Conservation (phyloP, 2,113 vertebrate species). For the Cheilinus undulatus region DNA sequence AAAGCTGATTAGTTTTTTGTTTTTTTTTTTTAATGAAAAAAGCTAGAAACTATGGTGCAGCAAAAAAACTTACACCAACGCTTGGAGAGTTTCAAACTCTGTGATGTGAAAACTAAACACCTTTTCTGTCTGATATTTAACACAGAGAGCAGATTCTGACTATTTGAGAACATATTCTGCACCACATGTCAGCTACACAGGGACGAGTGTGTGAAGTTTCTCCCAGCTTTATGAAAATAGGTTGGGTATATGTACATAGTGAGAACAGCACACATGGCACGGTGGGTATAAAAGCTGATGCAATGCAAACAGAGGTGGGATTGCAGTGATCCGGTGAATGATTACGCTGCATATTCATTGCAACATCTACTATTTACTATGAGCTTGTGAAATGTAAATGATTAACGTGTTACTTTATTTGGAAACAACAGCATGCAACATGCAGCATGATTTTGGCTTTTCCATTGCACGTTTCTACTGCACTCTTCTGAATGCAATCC, state of each 20-base stretch:
- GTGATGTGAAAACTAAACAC: not conserved
- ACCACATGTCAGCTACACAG: constrained; percentile 5
- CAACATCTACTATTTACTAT: constrained; percentile 12
- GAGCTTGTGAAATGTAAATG: constrained; percentile 25
- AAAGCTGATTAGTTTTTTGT: constrained; percentile 9
- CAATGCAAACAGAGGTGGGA: constrained; percentile 37
- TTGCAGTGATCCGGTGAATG: constrained; percentile 5
- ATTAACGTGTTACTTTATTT: not conserved
- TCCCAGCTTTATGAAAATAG: constrained; percentile 22
- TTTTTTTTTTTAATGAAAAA: no score
- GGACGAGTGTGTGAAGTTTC: constrained; percentile 18
- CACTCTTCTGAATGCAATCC: not conserved
- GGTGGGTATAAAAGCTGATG: constrained; percentile 4
- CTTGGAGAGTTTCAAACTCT: not conserved
- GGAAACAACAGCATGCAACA: not conserved
- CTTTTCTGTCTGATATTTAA: constrained; percentile 4
- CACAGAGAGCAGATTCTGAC: not conserved
- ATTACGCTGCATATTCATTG: not conserved
- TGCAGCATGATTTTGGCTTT: not conserved
- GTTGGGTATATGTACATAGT: constrained; percentile 1
- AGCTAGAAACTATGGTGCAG: not conserved
- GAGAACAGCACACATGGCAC: constrained; percentile 9
- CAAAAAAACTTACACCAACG: constrained; percentile 2
- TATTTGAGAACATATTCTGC: not conserved
- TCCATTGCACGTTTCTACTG: not conserved